A percentile compares a stretch with the other conserved stretches of the same genome.
Evolutionary conservation across 2,888 invertebrate species (phyloP).

Genomic region (Phalera bucephala): DNA sequence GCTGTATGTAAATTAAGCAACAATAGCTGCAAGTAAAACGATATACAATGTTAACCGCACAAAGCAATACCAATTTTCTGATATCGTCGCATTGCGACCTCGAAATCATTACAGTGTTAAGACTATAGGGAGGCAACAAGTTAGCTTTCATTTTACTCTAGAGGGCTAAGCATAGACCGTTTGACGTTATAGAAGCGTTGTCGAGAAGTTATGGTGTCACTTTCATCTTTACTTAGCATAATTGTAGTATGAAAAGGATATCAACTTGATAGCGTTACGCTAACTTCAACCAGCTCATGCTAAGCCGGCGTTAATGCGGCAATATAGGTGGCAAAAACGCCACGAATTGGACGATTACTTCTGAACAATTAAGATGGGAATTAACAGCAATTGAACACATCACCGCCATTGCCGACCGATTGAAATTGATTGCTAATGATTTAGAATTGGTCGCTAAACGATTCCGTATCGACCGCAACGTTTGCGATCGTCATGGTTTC

Average conservation of each 20-base stretch:
- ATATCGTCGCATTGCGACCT: slow-evolving; percentile 3
- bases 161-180: too few species aligned
- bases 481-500: slow-evolving; percentile 41
- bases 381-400: slow-evolving; percentile 25
- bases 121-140: slow-evolving; percentile 4
- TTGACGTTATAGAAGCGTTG: too few species aligned
- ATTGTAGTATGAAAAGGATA: too few species aligned
- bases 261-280: too few species aligned
- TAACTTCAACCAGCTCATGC: too few species aligned
- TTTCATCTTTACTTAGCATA: too few species aligned
- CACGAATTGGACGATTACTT: slow-evolving; percentile 12
- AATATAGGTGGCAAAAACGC: slow-evolving; percentile 5
- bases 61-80: slow-evolving; percentile 6
- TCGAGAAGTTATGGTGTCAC: too few species aligned
- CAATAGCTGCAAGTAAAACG: neutral
- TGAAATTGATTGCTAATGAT: slow-evolving; percentile 28
- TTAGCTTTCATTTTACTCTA: slow-evolving; percentile 1
- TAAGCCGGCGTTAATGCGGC: slow-evolving; percentile 3
- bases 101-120: slow-evolving; percentile 1
- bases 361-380: slow-evolving; percentile 17
- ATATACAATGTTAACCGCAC: neutral
- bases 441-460: slow-evolving; percentile 15
- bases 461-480: slow-evolving; percentile 15
- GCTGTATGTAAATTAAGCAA: slow-evolving; percentile 1
- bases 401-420: slow-evolving; percentile 17